These are phyloP conservation scores for Rissa tridactyla DNA, from an alignment of 2,113 vertebrate genomes.

Conservation along the genomic window DNA sequence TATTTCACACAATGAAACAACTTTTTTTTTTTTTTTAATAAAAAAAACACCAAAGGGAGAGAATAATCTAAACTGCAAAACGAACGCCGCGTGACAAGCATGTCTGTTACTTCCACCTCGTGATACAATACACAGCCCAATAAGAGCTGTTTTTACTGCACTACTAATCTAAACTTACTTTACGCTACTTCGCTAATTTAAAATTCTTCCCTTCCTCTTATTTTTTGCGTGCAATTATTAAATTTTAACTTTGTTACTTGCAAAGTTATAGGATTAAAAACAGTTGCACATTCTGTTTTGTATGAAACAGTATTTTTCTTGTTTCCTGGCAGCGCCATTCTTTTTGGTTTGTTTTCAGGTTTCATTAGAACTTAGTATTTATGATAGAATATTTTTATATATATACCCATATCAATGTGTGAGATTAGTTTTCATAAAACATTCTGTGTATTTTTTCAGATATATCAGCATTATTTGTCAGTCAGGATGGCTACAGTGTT, in stretches of 20 bases:
- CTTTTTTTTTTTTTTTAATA: not conserved
- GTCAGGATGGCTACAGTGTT: not conserved
- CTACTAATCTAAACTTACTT: not conserved
- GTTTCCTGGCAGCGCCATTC: not conserved
- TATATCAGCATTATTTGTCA: not conserved
- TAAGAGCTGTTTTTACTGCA: rapidly evolving
- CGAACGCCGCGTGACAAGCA: not conserved
- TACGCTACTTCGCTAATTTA: not conserved
- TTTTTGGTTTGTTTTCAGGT: not conserved
- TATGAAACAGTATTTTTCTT: not conserved
- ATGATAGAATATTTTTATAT: not conserved
- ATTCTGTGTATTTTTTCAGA: not conserved
- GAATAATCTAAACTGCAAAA: not conserved
- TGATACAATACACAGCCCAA: not conserved
- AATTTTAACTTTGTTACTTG: not conserved
- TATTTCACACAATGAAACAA: not conserved
- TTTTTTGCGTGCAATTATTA: not conserved
- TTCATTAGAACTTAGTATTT: not conserved
- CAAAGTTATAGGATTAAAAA: not conserved
- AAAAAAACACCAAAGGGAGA: not conserved
- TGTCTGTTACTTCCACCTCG: not conserved
- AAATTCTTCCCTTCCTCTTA: not conserved
- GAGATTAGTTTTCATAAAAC: not conserved
- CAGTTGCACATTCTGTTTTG: not conserved
- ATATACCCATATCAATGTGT: not conserved